Conservation (phyloP, 2,113 vertebrate species). For the Crotalus tigris region DNA sequence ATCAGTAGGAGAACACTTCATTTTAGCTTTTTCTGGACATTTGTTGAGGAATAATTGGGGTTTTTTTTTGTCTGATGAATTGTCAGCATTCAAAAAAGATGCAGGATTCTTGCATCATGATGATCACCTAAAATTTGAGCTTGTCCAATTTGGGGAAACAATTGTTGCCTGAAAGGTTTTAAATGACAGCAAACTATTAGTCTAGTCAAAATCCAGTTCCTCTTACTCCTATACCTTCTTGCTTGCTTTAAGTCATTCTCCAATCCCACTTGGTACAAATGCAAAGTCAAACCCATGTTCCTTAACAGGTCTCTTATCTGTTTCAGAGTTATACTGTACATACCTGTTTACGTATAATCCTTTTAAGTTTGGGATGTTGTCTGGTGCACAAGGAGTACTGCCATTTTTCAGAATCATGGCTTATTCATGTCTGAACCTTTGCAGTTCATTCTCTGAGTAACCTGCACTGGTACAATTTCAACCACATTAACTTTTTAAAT, state of each 20-base stretch:
- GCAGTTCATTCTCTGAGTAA: neutral
- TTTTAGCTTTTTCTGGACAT: neutral
- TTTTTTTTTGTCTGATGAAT: neutral
- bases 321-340: neutral
- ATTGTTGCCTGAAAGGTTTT: neutral
- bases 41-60: neutral
- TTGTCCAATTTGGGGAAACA: neutral
- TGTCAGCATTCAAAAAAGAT: neutral
- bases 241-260: neutral
- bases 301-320: neutral
- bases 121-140: neutral
- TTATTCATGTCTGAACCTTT: neutral
- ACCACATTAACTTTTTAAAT: neutral
- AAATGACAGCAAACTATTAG: neutral
- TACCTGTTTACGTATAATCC: neutral
- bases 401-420: neutral
- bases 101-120: neutral
- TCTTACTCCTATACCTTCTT: neutral
- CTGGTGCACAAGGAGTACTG: neutral
- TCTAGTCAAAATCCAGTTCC: neutral
- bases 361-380: neutral
- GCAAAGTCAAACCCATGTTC: neutral
- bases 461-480: neutral
- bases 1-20: neutral
- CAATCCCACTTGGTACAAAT: neutral